Conservation (phyloP, 2,113 vertebrate species). For the Chloebia gouldiae region DNA sequence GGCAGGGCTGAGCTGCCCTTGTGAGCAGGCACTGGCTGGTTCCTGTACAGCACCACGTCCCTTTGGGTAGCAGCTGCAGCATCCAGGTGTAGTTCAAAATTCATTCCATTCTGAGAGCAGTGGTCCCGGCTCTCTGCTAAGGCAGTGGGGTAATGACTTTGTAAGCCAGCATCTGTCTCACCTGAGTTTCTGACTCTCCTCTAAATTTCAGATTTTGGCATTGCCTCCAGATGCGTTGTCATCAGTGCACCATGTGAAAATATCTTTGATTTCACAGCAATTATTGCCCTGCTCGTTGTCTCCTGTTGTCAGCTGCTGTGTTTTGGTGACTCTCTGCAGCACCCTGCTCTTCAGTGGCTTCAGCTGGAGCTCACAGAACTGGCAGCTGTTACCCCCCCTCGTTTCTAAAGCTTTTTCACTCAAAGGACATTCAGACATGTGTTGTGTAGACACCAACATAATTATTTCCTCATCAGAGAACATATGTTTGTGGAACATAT, state of each 20-base stretch:
- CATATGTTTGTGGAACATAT: neutral
- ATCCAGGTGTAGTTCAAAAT: neutral
- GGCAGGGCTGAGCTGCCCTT: neutral
- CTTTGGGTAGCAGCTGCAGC: rapidly evolving
- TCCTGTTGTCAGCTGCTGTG: neutral
- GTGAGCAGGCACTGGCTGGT: neutral
- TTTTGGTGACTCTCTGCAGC: neutral
- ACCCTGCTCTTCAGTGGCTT: neutral
- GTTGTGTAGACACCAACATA: neutral
- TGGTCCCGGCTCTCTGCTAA: neutral
- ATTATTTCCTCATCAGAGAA: neutral
- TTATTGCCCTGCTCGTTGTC: neutral
- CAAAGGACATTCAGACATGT: neutral
- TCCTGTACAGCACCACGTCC: rapidly evolving
- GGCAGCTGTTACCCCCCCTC: neutral
- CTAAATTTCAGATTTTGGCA: neutral
- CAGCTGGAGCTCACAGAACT: neutral
- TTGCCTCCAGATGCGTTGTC: neutral
- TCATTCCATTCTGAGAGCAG: neutral
- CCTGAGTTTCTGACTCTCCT: neutral
- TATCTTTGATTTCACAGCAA: neutral
- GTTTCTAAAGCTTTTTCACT: neutral
- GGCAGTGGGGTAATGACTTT: neutral
- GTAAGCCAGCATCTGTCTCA: neutral
- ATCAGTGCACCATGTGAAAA: neutral